phyloP scores from a whole-genome alignment of 2,113 vertebrate species.

The Ceyx melanurus region DNA sequence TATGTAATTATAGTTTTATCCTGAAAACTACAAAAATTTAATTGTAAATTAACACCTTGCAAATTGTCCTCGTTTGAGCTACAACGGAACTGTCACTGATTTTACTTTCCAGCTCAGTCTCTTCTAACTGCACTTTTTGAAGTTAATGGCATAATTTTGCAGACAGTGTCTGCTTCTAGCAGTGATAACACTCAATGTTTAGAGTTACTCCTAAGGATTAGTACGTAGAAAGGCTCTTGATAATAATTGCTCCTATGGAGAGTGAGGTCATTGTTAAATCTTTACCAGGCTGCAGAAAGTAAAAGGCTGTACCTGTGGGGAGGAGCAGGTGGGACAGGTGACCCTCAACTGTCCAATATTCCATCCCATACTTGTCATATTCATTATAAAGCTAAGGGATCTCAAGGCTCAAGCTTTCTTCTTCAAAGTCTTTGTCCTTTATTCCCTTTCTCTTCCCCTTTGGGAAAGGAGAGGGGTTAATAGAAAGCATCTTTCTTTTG shows the following conservation, averaged over 20 bases:
- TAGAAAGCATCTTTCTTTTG: background rate
- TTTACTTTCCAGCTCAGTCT: background rate
- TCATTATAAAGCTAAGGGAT: background rate
- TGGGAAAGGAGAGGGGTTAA: background rate
- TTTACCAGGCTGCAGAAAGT: background rate
- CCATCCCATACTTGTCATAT: background rate
- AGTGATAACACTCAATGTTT: background rate
- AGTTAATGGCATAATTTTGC: background rate
- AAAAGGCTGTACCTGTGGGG: background rate
- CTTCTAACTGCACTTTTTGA: background rate
- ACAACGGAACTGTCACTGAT: background rate
- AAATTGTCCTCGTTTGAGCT: background rate
- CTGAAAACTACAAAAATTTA: background rate
- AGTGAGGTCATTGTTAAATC: background rate
- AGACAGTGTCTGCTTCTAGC: background rate
- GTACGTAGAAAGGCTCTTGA: background rate
- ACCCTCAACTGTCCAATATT: background rate
- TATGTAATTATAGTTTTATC: constrained; percentile 1
- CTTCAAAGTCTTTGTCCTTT: background rate
- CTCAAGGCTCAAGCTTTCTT: background rate
- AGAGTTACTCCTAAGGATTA: background rate
- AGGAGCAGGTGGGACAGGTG: background rate
- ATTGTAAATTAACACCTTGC: background rate
- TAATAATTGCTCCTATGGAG: background rate
- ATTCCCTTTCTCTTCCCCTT: background rate